Evolutionary conservation across 2,113 vertebrate genomes (phyloP), one percentile per base, ranked within the genome.

Genomic region (Lanius ludovicianus): DNA sequence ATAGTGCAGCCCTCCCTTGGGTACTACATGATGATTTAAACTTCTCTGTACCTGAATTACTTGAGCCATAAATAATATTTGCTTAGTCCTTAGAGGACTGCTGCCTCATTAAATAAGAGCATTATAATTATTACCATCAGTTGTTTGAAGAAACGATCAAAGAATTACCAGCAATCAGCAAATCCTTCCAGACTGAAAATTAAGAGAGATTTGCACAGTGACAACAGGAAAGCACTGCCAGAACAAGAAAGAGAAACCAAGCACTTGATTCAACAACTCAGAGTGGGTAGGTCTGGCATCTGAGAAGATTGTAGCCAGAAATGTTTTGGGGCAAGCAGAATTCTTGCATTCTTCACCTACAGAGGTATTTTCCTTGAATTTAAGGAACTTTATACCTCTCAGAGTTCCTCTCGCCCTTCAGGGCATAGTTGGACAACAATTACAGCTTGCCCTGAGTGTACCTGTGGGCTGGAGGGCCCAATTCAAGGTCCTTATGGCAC

Each of bases 11-110:
- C 63, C 55, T 96, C 80, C 76, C 76, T 70, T 62, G 63, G 56
- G 73, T 78, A 68, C n/a, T 46, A 41, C 53, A 69, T 3, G 15
- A 37, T 86, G 79, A 92, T 88, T 96, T 94, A 92, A 94, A 92
- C 46, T 71, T 76, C 91, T 93, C 83, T 86, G 49, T 88, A 93
- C 86, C 91, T 96, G 87, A 86, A 91, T 69, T 90, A 91, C 46
- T 89, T 74, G 41, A 96, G 80, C 39, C 80, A 87, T 94, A 92
- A 95, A 86, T 85, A 95, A 95, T 95, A 93, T 87, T 94, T 96
- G 55, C 50, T 89, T 67, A 77, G 59, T 50, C 89, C 84, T 92
- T 42, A 70, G 55, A 92, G 83, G 31, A 92, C 83, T 37, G 67
- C 53, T 73, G 68, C 84, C 87, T 96, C 80, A 86, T 84, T 92